Evolutionary conservation across 2,888 invertebrate genomes (phyloP), one percentile per base, ranked within the genome.

Genomic region (Helicoverpa assulta): DNA sequence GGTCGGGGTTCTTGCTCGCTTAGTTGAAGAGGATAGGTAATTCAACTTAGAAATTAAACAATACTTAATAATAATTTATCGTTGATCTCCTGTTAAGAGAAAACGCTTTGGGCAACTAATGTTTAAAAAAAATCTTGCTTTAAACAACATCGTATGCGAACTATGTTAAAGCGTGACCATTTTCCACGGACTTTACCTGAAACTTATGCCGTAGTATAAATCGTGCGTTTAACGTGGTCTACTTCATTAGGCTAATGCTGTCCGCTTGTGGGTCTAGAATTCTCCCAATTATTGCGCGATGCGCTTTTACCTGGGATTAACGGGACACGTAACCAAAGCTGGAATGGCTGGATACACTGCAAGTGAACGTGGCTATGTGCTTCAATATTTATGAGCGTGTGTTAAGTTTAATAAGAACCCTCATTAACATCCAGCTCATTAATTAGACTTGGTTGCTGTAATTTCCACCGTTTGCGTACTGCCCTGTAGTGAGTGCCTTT

Each of bases 171-270:
- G 33, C 33, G 40, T 33, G 52, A 55, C 53, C 58, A 77, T 71
- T 57, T 65, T 55, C 53, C 16, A 43, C 54, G 40, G n/a, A 62
- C 64, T 68, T 54, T 50, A 43, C 43, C 59, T 67, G 51, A 67
- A 70, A 26, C 64, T 19, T 64, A 76, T 26, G 51, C 29, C 10
- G 53, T 56, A 58, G 58, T 63, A 70, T 78, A 78, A 70, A 79
- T 63, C 51, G 58, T 63, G 55, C 63, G 75, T 82, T 82, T 71
- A 70, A 67, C 78, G 56, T 80, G 72, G 80, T 83, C 75, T 78
- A 82, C 83, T 88, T 87, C 83, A 88, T 88, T 86, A 88, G 61
- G 80, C 76, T 87, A 87, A 88, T 85, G 80, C 82, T 73, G 67
- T 62, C 65, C 76, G 80, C 75, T 80, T 84, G 80, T 65, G 84